Conservation (phyloP, 2,113 vertebrate species). For the Zapus hudsonius region DNA sequence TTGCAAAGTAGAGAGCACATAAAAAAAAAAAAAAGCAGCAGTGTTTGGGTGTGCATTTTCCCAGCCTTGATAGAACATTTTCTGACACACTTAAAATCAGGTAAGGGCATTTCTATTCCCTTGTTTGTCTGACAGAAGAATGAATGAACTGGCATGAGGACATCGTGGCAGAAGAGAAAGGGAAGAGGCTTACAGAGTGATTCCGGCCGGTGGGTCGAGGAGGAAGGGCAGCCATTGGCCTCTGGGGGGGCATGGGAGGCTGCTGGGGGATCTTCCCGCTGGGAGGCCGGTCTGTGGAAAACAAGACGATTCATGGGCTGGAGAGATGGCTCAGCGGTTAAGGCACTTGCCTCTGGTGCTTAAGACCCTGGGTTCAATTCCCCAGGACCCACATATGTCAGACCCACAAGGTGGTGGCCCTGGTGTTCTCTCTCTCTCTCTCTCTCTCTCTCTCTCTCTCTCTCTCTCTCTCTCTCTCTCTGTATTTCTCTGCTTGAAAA, state of each 20-base stretch:
- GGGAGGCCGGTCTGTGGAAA: slow-evolving; percentile 82
- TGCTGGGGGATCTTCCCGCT: slow-evolving; percentile 78
- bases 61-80: background rate
- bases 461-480: no score
- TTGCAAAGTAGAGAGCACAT: background rate
- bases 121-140: background rate
- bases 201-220: slow-evolving; percentile 69
- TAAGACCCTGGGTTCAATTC: no score
- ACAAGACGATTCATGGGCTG: background rate
- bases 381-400: no score
- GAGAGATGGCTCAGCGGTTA: no score
- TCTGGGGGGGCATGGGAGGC: slow-evolving; percentile 89
- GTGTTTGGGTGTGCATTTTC: background rate
- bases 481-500: no score
- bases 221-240: slow-evolving; percentile 78
- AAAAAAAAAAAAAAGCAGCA: background rate
- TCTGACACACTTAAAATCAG: background rate
- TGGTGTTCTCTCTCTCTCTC: no score
- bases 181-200: slow-evolving; percentile 75
- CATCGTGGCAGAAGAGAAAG: background rate
- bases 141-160: background rate
- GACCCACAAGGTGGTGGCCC: no score
- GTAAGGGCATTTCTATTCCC: background rate
- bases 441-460: no score
- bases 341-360: no score